Base-by-base conservation (phyloP, 2,797 vertebrate species). In the Eurystomus glaucurus region DNA sequence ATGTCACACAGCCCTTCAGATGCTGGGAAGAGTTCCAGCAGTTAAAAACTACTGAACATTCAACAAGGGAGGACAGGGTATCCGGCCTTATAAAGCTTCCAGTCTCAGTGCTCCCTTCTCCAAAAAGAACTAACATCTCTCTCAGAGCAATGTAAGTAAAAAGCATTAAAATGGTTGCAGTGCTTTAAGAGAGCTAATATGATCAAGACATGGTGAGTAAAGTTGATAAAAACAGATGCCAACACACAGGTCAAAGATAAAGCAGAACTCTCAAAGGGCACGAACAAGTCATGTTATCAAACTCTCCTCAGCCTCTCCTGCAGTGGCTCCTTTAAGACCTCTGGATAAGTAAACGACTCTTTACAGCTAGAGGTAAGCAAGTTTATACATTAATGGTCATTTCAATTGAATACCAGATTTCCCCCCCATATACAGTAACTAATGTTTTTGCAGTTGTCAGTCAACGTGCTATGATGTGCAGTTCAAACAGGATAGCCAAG, bases 21-120 rank as follows among this genome's bases (percentile, higher is more conserved):
- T 93, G 43, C 69, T 94, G 74, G 61, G 95, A 88, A 84, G 43
- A 66, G 66, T 39, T 95, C 76, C 79, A 96, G 88, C 41, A 90
- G 54, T 65, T 75, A 85, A 90, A 85, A 96, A 46, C 50, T 75
- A 75, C 65, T 55, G 61, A 83, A 55, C 17, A 68, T 61, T 64
- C 22, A 65, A 57, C 58, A 55, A 25, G 11, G 39, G 52, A 78
- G 41, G 26, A 79, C 48, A 8, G 25, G 41, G 51, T 28, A 70
- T 54, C 57, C 87, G 55, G 16, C 43, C 43, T 86, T 85, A 50
- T 62, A 84, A 93, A 90, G 58, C 7, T 81, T 90, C 51, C 39
- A 58, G 45, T 60, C 48, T 84, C 16, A 12, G 14, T 68, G 33
- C 15, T 87, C 45, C 26, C 33, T 90, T 81, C 57, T 88, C 55